A percentile compares a stretch with the other conserved stretches of the same genome.
These are phyloP conservation scores for Clusia tigrina DNA, from an alignment of 2,888 invertebrate species.

Conservation along the genomic window DNA sequence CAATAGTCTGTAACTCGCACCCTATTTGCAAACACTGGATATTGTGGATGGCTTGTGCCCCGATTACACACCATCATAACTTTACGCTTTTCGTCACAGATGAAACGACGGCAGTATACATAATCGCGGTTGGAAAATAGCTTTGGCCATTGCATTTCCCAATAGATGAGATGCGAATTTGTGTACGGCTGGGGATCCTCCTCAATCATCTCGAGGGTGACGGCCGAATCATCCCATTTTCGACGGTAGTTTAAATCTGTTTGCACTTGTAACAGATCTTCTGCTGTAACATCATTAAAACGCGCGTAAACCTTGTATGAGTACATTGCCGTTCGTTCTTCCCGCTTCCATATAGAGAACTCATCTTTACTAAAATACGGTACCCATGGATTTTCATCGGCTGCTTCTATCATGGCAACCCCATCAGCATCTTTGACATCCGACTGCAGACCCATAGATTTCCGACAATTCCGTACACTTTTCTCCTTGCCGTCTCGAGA, in stretches of 20 bases:
- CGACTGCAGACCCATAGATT: slow-evolving; percentile 21
- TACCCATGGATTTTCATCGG: slow-evolving; percentile 64
- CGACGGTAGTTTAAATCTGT: slow-evolving; percentile 80
- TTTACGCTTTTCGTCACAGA: slow-evolving; percentile 68
- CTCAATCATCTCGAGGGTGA: slow-evolving; percentile 76
- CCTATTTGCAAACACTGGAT: slow-evolving; percentile 73
- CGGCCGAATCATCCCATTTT: slow-evolving; percentile 82
- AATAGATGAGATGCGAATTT: slow-evolving; percentile 81
- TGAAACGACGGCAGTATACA: slow-evolving; percentile 78
- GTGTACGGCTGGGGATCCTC: slow-evolving; percentile 67
- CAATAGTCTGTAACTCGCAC: slow-evolving; percentile 82
- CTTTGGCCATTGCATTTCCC: slow-evolving; percentile 89
- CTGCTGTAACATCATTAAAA: slow-evolving; percentile 79
- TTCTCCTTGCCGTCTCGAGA: slow-evolving; percentile 42
- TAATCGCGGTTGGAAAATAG: slow-evolving; percentile 88
- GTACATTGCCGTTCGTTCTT: slow-evolving; percentile 74
- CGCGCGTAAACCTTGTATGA: slow-evolving; percentile 89
- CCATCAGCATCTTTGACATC: slow-evolving; percentile 30
- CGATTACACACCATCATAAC: slow-evolving; percentile 73
- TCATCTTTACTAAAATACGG: slow-evolving; percentile 82
- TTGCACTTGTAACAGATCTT: slow-evolving; percentile 83
- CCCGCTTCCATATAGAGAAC: slow-evolving; percentile 82
- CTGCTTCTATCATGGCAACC: slow-evolving; percentile 41
- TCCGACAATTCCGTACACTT: slow-evolving; percentile 65
- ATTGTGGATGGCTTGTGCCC: slow-evolving; percentile 74